phyloP scores from a whole-genome alignment of 2,888 invertebrate genomes.

The Trichopria drosophilae region DNA sequence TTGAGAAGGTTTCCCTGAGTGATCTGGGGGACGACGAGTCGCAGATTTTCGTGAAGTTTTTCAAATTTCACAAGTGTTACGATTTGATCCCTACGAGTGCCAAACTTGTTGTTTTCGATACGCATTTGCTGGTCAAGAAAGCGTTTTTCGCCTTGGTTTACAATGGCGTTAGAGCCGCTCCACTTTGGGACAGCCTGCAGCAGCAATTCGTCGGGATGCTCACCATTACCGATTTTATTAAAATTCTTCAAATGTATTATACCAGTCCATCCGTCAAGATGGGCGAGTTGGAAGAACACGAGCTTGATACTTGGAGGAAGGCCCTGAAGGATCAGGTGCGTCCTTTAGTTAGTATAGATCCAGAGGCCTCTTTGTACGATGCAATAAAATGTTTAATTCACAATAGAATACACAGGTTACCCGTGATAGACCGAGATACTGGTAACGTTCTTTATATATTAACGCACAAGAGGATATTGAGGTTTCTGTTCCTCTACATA shows the following conservation, averaged over 20 bases:
- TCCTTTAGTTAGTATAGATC: conserved; percentile 87
- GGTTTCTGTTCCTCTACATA: conserved; percentile 97
- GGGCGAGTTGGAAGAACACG: conserved; percentile 96
- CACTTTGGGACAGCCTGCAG: conserved; percentile 91
- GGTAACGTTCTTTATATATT: conserved; percentile 98
- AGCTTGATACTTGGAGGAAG: conserved; percentile 93
- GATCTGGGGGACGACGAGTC: conserved; percentile 92
- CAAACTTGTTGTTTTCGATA: conserved; percentile 99
- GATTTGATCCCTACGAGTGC: conserved; percentile 99
- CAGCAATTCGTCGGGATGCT: conserved; percentile 98
- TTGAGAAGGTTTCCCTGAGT: conserved; percentile 81
- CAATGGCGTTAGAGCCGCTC: conserved; percentile 96
- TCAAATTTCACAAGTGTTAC: conserved; percentile 99
- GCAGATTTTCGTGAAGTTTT: conserved; percentile 97
- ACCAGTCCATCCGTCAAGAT: conserved; percentile 89
- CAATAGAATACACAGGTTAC: conserved; percentile 94
- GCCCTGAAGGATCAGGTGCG: conserved; percentile 83
- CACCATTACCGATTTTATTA: conserved; percentile 98
- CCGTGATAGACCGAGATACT: conserved; percentile 92
- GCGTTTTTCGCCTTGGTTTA: conserved; percentile 99
- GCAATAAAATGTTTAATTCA: conserved; percentile 91
- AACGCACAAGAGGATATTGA: conserved; percentile 96
- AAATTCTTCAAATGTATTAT: conserved; percentile 97
- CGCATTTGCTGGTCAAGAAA: conserved; percentile 95
- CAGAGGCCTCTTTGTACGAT: conserved; percentile 90